These are phyloP conservation scores for Sinhomidia bicolor DNA, from an alignment of 2,888 invertebrate genomes.

Conservation along the genomic window DNA sequence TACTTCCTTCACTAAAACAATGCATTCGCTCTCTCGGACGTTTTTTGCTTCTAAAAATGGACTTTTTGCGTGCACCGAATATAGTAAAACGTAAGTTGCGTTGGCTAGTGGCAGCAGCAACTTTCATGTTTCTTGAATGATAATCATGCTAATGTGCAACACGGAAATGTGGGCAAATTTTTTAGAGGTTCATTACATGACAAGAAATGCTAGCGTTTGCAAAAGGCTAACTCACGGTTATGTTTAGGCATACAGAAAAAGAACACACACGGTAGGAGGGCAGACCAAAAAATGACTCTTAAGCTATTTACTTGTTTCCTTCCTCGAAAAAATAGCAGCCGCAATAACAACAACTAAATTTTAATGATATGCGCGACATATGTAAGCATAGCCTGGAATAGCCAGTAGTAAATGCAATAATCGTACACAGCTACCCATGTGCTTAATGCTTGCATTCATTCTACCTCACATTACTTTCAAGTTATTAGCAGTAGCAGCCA, in stretches of 20 bases:
- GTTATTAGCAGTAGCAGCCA: too few relatives aligned
- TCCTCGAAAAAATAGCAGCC: not conserved
- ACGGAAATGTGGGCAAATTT: constrained; percentile 66
- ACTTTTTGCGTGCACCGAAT: constrained; percentile 60
- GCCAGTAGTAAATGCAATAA: too few relatives aligned
- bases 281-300: constrained; percentile 6
- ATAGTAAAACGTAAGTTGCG: not conserved
- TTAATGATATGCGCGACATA: constrained; percentile 20
- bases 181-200: constrained; percentile 52
- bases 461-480: too few relatives aligned
- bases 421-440: too few relatives aligned
- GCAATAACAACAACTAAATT: constrained; percentile 1
- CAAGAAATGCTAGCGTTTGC: not conserved
- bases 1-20: not conserved
- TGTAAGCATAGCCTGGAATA: too few relatives aligned
- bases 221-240: not conserved
- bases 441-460: not conserved
- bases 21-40: constrained; percentile 11
- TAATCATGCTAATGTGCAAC: constrained; percentile 65
- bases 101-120: not conserved
- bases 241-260: not conserved
- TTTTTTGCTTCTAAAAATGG: constrained; percentile 56
- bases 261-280: constrained; percentile 16
- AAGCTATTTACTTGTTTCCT: constrained; percentile 2
- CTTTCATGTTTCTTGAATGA: constrained; percentile 61